Evolutionary conservation across 2,888 invertebrate genomes (phyloP), one percentile per base, ranked within the genome.

Genomic region (Siphlonurus alternatus): DNA sequence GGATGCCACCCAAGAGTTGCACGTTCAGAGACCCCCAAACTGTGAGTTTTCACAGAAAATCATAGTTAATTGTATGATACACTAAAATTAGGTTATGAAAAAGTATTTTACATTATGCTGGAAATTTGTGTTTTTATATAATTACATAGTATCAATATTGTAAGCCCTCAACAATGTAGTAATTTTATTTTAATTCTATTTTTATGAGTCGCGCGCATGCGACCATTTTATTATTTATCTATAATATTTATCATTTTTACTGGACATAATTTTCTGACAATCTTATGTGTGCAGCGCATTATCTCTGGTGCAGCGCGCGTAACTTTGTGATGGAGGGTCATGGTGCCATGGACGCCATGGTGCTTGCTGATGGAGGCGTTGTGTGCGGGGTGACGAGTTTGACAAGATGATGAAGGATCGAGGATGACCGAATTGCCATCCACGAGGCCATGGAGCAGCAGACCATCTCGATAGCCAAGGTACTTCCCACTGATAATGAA

Each of bases 311-410:
- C n/a, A n/a, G n/a, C n/a, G n/a, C n/a, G n/a, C n/a, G 93, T 59
- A 95, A 93, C 76, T 97, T 96, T 76, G 87, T 97, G 2, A 93
- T 97, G 92, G 97, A 97, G 78, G 97, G 99, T 15, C n/a, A n/a
- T n/a, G n/a, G n/a, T n/a, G n/a, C n/a, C n/a, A n/a, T n/a, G n/a
- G 99, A 99, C 10, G 99, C 99, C 1, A 99, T 99, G 99, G 99
- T 99, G 23, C 78, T 99, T 53, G 99, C 98, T 0, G 99, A 99
- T 77, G 98, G 98, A 2, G 99, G 99, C 25, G 96, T 98, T 1
- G 98, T 99, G 1, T 99, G 99, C 75, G 99, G n/a, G 99, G 99
- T 73, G 99, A 99, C 76, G 99, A 99, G 78, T 99, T 99, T 76
- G 98, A 99, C 77, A 99, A 99, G 80, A 99, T 99, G 99, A 83